Conservation (phyloP, 2,113 vertebrate species). For the Penelope pileata region DNA sequence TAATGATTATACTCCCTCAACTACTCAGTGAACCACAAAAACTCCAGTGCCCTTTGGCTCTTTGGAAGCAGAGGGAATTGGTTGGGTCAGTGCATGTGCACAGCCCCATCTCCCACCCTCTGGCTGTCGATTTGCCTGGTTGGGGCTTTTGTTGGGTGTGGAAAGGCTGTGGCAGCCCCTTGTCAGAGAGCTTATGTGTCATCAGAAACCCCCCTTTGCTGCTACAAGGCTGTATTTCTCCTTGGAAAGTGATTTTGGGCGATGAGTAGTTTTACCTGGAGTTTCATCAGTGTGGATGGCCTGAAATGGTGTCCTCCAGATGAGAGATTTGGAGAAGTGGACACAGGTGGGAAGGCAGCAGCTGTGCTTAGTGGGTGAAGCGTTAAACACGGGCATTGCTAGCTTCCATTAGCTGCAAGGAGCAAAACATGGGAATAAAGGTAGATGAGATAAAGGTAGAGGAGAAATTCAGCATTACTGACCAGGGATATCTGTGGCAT, state of each 20-base stretch:
- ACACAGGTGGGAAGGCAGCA: neutral
- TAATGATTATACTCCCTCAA: conserved; percentile 57
- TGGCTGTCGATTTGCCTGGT: neutral
- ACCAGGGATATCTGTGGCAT: neutral
- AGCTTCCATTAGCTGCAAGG: neutral
- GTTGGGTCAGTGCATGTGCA: neutral
- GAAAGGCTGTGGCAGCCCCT: neutral
- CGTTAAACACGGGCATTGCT: neutral
- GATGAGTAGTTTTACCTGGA: neutral
- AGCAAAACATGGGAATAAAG: neutral
- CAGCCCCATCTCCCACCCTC: neutral
- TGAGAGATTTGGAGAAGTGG: neutral
- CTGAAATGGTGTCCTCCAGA: neutral
- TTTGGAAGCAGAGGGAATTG: neutral
- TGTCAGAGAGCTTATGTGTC: neutral
- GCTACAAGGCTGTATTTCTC: neutral
- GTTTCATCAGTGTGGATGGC: neutral
- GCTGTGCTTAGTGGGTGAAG: neutral
- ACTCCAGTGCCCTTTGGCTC: conserved; percentile 21
- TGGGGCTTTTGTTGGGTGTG: neutral
- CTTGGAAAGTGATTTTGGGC: neutral
- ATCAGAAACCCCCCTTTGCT: neutral
- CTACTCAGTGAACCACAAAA: neutral
- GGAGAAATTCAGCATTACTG: neutral
- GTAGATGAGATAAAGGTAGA: neutral